Conservation (phyloP, 2,113 vertebrate genomes). For the Amphiprion ocellaris region DNA sequence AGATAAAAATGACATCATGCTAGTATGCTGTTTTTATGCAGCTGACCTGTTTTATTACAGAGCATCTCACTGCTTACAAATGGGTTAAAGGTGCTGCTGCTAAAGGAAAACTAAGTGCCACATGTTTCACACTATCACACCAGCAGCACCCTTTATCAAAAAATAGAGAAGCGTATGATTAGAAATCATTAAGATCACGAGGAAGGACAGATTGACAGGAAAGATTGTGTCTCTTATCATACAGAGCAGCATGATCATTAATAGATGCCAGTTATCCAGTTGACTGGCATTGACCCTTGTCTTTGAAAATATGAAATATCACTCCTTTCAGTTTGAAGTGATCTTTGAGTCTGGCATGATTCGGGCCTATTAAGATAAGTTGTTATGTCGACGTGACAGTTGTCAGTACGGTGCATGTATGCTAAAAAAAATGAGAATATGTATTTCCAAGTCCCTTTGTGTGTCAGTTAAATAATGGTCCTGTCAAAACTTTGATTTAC, state of each 20-base stretch:
- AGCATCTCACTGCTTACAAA: constrained; percentile 4
- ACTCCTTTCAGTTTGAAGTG: constrained; percentile 13
- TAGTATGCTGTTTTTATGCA: constrained; percentile 9
- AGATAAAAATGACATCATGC: constrained; percentile 13
- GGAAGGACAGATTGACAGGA: constrained; percentile 14
- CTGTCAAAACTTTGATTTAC: not conserved
- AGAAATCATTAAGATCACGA: constrained; percentile 23
- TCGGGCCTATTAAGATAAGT: constrained; percentile 25
- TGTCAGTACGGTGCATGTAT: not conserved
- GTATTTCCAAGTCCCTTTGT: constrained; percentile 38
- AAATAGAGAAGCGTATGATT: not conserved
- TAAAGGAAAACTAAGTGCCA: not conserved
- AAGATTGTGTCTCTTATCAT: constrained; percentile 25
- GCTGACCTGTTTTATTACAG: not conserved
- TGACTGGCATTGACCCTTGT: constrained; percentile 44
- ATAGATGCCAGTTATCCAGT: not conserved
- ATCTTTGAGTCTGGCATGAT: constrained; percentile 51
- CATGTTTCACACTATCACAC: not conserved
- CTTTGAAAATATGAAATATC: constrained; percentile 15
- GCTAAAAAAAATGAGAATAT: not conserved
- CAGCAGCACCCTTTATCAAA: constrained; percentile 5
- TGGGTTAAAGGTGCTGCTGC: not conserved
- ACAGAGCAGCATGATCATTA: constrained; percentile 3
- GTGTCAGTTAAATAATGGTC: constrained; percentile 35
- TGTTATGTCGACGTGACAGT: not conserved